Evolutionary conservation across 2,113 vertebrate genomes (phyloP).

Genomic region (Sinosuthora webbiana): DNA sequence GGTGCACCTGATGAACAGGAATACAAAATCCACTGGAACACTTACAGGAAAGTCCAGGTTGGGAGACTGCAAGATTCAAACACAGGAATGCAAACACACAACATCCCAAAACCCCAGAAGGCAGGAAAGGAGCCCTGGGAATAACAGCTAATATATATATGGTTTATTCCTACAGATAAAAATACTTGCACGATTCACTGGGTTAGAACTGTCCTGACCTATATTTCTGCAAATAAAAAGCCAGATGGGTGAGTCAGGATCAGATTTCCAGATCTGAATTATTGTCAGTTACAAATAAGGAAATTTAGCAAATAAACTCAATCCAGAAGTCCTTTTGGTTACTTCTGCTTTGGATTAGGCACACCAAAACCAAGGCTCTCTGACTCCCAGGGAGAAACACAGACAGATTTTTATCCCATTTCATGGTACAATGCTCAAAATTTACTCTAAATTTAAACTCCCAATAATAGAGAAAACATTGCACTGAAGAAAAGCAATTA

Average conservation of each 20-base stretch:
- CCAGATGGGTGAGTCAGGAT: background rate
- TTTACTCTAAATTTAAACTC: background rate
- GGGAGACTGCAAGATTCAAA: background rate
- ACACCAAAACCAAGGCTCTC: background rate
- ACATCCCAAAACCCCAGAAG: fast-evolving
- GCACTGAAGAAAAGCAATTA: background rate
- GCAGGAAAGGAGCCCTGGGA: background rate
- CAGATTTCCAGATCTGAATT: background rate
- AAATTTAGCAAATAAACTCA: background rate
- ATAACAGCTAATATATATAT: background rate
- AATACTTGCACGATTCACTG: background rate
- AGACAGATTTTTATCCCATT: background rate
- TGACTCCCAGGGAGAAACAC: background rate
- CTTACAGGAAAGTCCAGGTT: background rate
- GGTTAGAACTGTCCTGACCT: background rate
- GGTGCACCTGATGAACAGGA: background rate
- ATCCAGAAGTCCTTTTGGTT: background rate
- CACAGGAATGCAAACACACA: background rate
- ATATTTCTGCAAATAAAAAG: background rate
- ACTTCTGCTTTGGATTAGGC: background rate
- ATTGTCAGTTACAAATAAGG: background rate
- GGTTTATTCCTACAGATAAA: background rate
- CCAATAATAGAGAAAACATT: background rate
- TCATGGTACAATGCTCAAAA: background rate
- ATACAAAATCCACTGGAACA: background rate